Percentiles rank a stretch among this genome's conserved stretches.
These are phyloP conservation scores for Leptinotarsa undecemlineata DNA, from an alignment of 1,140 invertebrate species.

Conservation along the genomic window DNA sequence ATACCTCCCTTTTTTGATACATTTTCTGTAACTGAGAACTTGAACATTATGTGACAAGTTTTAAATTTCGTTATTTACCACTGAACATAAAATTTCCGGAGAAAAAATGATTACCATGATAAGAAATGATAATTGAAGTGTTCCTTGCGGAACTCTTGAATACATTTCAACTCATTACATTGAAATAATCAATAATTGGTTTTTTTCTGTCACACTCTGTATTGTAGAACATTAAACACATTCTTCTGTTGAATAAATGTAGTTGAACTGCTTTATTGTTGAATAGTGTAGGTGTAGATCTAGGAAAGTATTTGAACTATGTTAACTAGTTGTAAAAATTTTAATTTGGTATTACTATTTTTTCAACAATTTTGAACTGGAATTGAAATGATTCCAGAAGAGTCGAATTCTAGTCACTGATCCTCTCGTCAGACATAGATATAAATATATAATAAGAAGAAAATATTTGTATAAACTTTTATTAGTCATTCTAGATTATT, in stretches of 20 bases:
- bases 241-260: not conserved
- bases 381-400: conserved; percentile 17
- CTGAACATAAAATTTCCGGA: no score
- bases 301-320: conserved; percentile 1
- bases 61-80: no score
- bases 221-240: not conserved
- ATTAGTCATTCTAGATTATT: not conserved
- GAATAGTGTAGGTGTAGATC: not conserved
- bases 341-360: not conserved
- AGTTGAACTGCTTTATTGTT: conserved; percentile 15
- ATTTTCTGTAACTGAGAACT: no score
- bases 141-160: no score
- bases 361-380: not conserved
- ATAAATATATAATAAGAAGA: conserved; percentile 5
- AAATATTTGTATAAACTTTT: conserved; percentile 4
- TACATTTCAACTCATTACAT: no score
- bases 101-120: no score
- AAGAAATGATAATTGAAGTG: no score
- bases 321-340: conserved; percentile 18
- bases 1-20: no score
- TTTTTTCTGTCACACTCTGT: not conserved
- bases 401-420: conserved; percentile 24
- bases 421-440: not conserved
- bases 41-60: no score
- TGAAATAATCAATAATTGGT: no score